Conservation (phyloP, 1,140 invertebrate genomes). For the Drosophila rufa region DNA sequence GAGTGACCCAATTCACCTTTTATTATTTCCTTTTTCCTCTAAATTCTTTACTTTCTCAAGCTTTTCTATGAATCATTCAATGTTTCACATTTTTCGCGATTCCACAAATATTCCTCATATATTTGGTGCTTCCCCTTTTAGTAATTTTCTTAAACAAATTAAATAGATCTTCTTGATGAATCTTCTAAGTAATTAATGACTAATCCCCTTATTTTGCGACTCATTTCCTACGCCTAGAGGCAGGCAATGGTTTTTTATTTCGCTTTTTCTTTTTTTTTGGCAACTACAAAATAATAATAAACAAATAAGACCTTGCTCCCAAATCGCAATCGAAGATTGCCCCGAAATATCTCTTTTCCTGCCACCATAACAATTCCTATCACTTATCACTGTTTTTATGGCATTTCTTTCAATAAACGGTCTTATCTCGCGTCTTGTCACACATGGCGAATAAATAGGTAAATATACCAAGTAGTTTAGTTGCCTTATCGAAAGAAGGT, state of each 20-base stretch:
- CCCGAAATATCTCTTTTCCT: constrained; percentile 33
- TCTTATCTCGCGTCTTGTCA: constrained; percentile 23
- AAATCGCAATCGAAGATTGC: constrained; percentile 36
- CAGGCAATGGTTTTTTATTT: constrained; percentile 7
- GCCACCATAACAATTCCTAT: constrained; percentile 33
- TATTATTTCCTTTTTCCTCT: background rate
- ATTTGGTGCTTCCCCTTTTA: no score
- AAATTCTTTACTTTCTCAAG: background rate
- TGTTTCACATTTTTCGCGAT: background rate
- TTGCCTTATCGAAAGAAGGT: constrained; percentile 21
- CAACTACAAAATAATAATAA: constrained; percentile 25
- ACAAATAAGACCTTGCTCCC: constrained; percentile 42
- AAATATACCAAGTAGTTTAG: constrained; percentile 17
- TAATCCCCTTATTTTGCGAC: constrained; percentile 1
- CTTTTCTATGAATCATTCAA: background rate
- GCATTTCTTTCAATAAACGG: constrained; percentile 20
- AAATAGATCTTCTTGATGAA: background rate
- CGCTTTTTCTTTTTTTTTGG: background rate
- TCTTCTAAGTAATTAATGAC: background rate
- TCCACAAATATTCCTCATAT: no score
- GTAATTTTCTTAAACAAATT: background rate
- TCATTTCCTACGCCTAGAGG: constrained; percentile 11
- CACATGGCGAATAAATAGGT: constrained; percentile 6
- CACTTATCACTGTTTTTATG: constrained; percentile 36
- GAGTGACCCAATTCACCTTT: background rate